Percentiles rank a stretch among this genome's conserved stretches.
These are phyloP conservation scores for Monarcha castaneiventris DNA, from an alignment of 2,113 vertebrate genomes.

Conservation along the genomic window DNA sequence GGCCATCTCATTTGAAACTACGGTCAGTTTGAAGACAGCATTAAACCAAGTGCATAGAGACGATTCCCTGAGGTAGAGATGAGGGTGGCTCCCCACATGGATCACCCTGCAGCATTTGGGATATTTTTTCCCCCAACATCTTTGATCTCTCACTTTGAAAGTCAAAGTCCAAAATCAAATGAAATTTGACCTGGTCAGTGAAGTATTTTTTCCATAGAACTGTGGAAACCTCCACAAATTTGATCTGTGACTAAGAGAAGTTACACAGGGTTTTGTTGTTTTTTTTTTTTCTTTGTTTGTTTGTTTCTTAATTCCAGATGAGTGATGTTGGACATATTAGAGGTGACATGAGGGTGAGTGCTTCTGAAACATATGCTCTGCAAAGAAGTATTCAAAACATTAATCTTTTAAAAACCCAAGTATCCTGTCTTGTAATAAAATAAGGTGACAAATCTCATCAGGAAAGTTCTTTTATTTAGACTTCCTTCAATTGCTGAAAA, in stretches of 20 bases:
- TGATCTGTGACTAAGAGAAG: slow-evolving; percentile 32
- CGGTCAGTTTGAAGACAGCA: neutral
- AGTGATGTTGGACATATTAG: neutral
- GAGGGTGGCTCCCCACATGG: neutral
- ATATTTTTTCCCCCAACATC: neutral
- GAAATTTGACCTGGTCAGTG: slow-evolving; percentile 49
- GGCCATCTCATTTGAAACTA: neutral
- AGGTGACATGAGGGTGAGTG: neutral
- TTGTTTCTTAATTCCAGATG: neutral
- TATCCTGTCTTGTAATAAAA: slow-evolving; percentile 17
- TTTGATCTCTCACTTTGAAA: slow-evolving; percentile 30
- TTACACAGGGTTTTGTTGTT: neutral
- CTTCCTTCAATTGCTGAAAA: slow-evolving; percentile 59
- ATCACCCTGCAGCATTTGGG: neutral
- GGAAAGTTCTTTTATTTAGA: slow-evolving; percentile 22
- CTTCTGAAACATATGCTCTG: slow-evolving; percentile 4
- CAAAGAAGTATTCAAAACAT: neutral
- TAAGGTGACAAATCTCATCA: slow-evolving; percentile 10
- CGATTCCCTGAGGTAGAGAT: neutral
- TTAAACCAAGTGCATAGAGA: neutral
- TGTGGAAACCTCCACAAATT: slow-evolving; percentile 26
- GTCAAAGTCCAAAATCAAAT: slow-evolving; percentile 32
- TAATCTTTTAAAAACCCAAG: slow-evolving; percentile 9
- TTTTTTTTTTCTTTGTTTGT: neutral
- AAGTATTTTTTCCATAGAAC: slow-evolving; percentile 4